These are phyloP conservation scores for Magallana angulata DNA, from an alignment of 1,140 invertebrate genomes.

Conservation along the genomic window DNA sequence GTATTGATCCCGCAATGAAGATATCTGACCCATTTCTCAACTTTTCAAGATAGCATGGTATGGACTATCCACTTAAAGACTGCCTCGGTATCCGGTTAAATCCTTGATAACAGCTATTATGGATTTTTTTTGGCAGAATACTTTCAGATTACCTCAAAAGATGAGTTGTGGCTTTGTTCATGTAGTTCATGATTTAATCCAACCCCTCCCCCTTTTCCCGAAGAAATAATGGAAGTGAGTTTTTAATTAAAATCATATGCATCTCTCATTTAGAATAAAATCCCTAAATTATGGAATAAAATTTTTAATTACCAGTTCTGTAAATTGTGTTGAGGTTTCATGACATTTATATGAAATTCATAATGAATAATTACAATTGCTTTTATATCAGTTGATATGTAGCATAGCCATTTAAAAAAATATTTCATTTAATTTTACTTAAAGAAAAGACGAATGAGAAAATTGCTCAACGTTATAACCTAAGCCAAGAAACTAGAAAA, in stretches of 20 bases:
- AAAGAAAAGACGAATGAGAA: too few relatives aligned
- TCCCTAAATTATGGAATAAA: not conserved
- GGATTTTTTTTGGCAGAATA: not conserved
- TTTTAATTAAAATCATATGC: not conserved
- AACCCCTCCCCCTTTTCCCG: not conserved
- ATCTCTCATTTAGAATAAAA: not conserved
- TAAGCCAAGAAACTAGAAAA: too few relatives aligned
- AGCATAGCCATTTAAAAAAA: too few relatives aligned
- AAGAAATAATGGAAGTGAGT: not conserved
- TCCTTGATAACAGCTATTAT: not conserved
- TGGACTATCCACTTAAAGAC: constrained; percentile 2
- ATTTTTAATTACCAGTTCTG: too few relatives aligned
- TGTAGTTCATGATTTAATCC: too few relatives aligned
- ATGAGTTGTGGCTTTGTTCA: too few relatives aligned
- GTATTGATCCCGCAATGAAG: not conserved
- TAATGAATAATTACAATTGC: too few relatives aligned
- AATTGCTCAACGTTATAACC: too few relatives aligned
- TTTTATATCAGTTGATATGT: too few relatives aligned
- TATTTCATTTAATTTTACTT: too few relatives aligned
- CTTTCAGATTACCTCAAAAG: not conserved
- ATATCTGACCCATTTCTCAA: constrained; percentile 14
- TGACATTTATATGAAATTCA: too few relatives aligned
- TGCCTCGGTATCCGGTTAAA: not conserved
- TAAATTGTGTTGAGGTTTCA: too few relatives aligned
- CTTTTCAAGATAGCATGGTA: constrained; percentile 1